Conservation (phyloP, 2,797 vertebrate species). For the Momotus momota region DNA sequence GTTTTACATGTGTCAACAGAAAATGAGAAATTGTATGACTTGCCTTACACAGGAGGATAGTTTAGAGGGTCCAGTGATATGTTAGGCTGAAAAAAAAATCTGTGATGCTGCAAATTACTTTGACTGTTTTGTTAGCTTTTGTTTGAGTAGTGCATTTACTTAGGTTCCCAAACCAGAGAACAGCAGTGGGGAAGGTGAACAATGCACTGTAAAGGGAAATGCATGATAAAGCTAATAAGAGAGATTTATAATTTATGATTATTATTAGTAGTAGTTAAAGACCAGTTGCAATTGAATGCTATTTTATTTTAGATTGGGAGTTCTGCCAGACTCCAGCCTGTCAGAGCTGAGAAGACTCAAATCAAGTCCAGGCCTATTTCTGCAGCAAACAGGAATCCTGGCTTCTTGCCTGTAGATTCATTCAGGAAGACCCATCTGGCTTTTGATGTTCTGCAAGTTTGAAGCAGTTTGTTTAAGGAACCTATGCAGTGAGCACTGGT, state of each 20-base stretch:
- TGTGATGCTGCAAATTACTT: background rate
- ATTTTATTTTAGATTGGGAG: slow-evolving; percentile 78
- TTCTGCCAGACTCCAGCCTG: slow-evolving; percentile 76
- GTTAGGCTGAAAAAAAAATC: background rate
- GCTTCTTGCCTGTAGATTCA: slow-evolving; percentile 73
- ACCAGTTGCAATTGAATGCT: slow-evolving; percentile 74
- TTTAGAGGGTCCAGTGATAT: background rate
- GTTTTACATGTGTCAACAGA: background rate
- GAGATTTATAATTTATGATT: slow-evolving; percentile 62
- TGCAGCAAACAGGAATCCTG: slow-evolving; percentile 73
- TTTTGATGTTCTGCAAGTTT: slow-evolving; percentile 77
- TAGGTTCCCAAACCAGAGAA: background rate
- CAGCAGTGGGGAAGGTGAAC: background rate
- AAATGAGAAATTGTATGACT: background rate
- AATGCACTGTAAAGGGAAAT: background rate
- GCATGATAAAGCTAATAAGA: slow-evolving; percentile 42
- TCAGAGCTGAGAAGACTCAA: slow-evolving; percentile 76
- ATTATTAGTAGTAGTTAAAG: slow-evolving; percentile 58
- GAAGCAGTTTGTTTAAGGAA: slow-evolving; percentile 80
- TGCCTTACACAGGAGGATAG: background rate
- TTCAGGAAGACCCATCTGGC: slow-evolving; percentile 78
- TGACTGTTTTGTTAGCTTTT: background rate
- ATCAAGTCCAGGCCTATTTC: slow-evolving; percentile 81
- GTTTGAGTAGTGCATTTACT: background rate
- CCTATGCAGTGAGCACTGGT: slow-evolving; percentile 31